Base-by-base conservation (phyloP, 35 echinoderm and acorn worm genomes). In the Ophioderma brevispina region DNA sequence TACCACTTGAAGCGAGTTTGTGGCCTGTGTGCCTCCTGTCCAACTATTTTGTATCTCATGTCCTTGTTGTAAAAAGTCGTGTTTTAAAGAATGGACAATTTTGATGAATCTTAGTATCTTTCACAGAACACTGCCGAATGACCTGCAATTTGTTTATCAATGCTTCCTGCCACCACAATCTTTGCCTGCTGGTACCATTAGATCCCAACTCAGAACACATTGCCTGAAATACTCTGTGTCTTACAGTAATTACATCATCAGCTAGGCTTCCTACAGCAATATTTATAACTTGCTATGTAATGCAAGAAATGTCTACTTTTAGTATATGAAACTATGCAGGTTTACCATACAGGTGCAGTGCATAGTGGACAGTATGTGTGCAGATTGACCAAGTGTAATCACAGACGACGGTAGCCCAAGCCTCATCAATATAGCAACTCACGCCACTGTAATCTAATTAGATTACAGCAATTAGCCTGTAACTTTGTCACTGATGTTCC, bases 91-190 rank as follows among this genome's bases (percentile, higher is more conserved):
- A n/a, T n/a, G n/a, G n/a, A n/a, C n/a, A n/a, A n/a, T 11, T 52
- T 52, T 21, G 0, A 78, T 31, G 13, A 15, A 23, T 37, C 85
- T 31, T 40, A 43, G 85, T 8, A 21, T 64, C 75, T 17, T 87
- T 93, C 76, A 1, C 85, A 99, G 97, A 99, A 99, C 76, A 99
- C 97, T n/a, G 18, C 97, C 97, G 37, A 99, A 99, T 81, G 97
- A 99, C 64, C 79, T 99, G 2, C 97, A 99, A 80, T 84, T 99
- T 8, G n/a, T 77, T 97, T 4, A 93, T 91, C 1, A 91, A 97
- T 94, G 97, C 97, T 1, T 93, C 97, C n/a, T 93, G 93, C 33
- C 96, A 98, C 89, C 94, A 96, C 25, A 77, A 95, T 42, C 95
- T 99, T 40, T 97, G 92, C 87, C 81, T 97, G 33, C 55, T 97